These are phyloP conservation scores for Diacarnus erythraeanus DNA, from an alignment of 37 sponge, comb jelly and placozoan species.

Conservation along the genomic window DNA sequence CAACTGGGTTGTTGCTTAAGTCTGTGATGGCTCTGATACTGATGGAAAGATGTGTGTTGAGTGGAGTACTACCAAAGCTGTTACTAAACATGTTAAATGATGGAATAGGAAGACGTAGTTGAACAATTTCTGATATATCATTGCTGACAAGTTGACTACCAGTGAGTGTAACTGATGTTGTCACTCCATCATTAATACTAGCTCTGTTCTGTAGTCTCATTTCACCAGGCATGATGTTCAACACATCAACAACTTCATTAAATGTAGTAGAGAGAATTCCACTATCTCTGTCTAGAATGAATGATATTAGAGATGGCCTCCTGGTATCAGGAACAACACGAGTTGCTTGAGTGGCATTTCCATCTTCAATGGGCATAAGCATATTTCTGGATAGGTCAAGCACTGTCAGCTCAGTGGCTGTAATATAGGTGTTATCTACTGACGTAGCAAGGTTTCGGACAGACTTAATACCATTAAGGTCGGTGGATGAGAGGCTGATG, in stretches of 20 bases:
- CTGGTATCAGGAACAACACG: slow-evolving; percentile 59
- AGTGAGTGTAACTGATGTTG: slow-evolving; percentile 25
- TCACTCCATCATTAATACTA: slow-evolving; percentile 40
- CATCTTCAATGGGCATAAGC: slow-evolving; percentile 49
- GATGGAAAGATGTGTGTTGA: slow-evolving; percentile 71
- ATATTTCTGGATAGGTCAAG: slow-evolving; percentile 74
- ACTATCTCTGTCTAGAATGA: slow-evolving; percentile 77
- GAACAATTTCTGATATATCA: slow-evolving; percentile 9
- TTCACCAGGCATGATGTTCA: slow-evolving; percentile 37
- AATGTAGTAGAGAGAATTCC: slow-evolving; percentile 66
- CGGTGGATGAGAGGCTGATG: slow-evolving; percentile 45
- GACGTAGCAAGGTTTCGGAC: slow-evolving; percentile 57
- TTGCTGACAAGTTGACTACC: slow-evolving; percentile 48
- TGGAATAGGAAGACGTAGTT: slow-evolving; percentile 53
- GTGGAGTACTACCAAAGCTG: slow-evolving; percentile 37
- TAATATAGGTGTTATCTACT: slow-evolving; percentile 67
- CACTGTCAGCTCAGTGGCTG: slow-evolving; percentile 32
- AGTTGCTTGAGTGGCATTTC: slow-evolving; percentile 48
- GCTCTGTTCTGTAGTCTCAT: slow-evolving; percentile 65
- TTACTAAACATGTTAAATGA: slow-evolving; percentile 32
- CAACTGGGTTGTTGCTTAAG: slow-evolving; percentile 61
- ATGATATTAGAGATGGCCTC: slow-evolving; percentile 48
- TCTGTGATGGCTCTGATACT: slow-evolving; percentile 67
- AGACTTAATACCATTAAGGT: slow-evolving; percentile 79
- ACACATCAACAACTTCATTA: slow-evolving; percentile 69